Base-by-base conservation (phyloP, 2,888 invertebrate genomes). In the Sphinx pinastri region DNA sequence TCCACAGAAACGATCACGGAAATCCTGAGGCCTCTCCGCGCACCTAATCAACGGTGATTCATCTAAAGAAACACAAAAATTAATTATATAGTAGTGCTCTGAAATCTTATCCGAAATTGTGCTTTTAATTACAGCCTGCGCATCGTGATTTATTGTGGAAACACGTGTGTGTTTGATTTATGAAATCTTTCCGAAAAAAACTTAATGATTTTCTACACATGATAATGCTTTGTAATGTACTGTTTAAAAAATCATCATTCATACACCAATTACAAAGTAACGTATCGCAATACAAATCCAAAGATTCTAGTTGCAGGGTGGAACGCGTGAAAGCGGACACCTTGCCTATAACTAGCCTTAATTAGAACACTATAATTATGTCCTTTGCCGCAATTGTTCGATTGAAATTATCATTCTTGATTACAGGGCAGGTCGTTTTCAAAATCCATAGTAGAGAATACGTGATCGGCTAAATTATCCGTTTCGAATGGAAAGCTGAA, bases 31-130 rank as follows among this genome's bases (percentile, higher is more conserved):
- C 80, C 77, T 75, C 84, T 80, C 79, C 82, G 80, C 84, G 77
- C 84, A 84, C 84, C 88, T 90, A 92, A 93, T 92, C 91, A 91
- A 88, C 89, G 87, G 88, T 89, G 91, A 92, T 93, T 91, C 93
- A 91, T 93, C 92, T 92, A 88, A 90, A 84, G 85, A 90, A 91
- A 92, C 81, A 85, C 81, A 83, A 88, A 88, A 92, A 91, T 91
- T 94, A 94, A 94, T 94, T 92, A 93, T 90, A 93, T 79, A 87
- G 86, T 84, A 76, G 77, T 86, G 84, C 84, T 87, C 86, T 85
- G 83, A 87, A 89, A 91, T 87, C 87, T 90, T 89, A 88, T 88
- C 89, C 85, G 86, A 87, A 88, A 88, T 88, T 86, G 83, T 88
- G 84, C 81, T 90, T 93, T 93, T 94, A 93, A 94, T 94, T 93